Evolutionary conservation across 2,888 invertebrate genomes (phyloP).

Genomic region (Morinoia aosen): DNA sequence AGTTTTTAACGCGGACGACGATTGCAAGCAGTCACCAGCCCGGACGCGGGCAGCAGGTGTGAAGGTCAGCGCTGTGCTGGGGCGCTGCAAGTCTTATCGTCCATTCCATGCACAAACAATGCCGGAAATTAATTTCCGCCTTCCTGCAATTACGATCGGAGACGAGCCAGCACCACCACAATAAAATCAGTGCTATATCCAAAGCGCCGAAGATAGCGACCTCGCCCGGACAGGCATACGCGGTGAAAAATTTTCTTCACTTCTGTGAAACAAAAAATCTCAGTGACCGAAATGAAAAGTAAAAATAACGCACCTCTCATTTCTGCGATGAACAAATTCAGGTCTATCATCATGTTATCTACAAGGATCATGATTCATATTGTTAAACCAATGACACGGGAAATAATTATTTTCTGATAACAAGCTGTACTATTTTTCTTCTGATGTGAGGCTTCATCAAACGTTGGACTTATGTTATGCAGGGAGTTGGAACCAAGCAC

Average conservation of each 20-base stretch:
- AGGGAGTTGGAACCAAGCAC: neutral
- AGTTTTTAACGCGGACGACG: too few relatives aligned
- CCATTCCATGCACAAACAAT: neutral
- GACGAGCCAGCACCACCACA: neutral
- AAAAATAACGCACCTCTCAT: neutral
- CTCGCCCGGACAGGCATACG: neutral
- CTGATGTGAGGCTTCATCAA: too few relatives aligned
- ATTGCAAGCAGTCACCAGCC: too few relatives aligned
- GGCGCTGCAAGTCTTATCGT: neutral
- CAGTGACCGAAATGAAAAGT: neutral
- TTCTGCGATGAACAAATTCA: too few relatives aligned
- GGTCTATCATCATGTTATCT: too few relatives aligned
- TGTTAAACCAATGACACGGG: too few relatives aligned
- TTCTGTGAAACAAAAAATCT: neutral
- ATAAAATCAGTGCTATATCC: neutral
- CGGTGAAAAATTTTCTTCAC: neutral
- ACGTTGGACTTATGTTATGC: neutral
- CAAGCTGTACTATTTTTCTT: too few relatives aligned
- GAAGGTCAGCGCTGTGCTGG: neutral
- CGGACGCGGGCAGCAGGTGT: too few relatives aligned
- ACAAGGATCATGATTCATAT: too few relatives aligned
- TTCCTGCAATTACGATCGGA: neutral
- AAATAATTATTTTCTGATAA: too few relatives aligned
- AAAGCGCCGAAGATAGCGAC: neutral
- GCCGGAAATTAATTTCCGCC: neutral